phyloP scores from a whole-genome alignment of 2,797 vertebrate genomes.

The Botia kubotai region DNA sequence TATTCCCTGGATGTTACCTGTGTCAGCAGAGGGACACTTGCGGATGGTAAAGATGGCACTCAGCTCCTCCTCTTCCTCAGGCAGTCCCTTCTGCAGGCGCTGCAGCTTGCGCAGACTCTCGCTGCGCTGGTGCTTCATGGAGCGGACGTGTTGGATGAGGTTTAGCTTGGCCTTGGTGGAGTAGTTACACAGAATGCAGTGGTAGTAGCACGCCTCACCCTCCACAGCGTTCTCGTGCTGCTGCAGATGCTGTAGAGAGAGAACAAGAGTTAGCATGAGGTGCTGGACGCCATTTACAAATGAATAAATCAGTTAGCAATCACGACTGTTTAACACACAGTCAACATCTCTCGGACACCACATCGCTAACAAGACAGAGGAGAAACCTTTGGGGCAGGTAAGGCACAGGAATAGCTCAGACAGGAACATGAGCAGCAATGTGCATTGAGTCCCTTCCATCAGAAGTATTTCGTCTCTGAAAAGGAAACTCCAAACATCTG shows the following conservation, averaged over 20 bases:
- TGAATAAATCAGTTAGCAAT: constrained; percentile 84
- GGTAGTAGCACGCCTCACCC: constrained; percentile 96
- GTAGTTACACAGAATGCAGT: constrained; percentile 95
- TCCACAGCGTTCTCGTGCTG: constrained; percentile 93
- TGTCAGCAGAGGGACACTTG: constrained; percentile 89
- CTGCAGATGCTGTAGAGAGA: constrained; percentile 90
- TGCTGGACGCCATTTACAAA: constrained; percentile 79
- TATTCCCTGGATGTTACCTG: constrained; percentile 79
- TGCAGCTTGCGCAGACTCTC: constrained; percentile 98
- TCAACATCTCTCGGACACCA: constrained; percentile 70
- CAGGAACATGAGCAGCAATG: constrained; percentile 71
- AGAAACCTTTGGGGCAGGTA: constrained; percentile 61
- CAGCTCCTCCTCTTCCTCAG: constrained; percentile 93
- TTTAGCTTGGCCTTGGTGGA: constrained; percentile 99
- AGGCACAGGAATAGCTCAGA: constrained; percentile 67
- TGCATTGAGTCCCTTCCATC: constrained; percentile 90
- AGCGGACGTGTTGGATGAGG: constrained; percentile 98
- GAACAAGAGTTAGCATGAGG: constrained; percentile 63
- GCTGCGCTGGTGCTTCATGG: constrained; percentile 98
- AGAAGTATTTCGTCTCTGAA: constrained; percentile 81
- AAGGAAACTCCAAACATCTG: constrained; percentile 97
- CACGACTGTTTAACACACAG: constrained; percentile 81
- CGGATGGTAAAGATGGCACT: constrained; percentile 97
- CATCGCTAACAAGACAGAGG: constrained; percentile 67
- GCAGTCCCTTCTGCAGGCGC: constrained; percentile 93